A percentile compares a stretch with the other conserved stretches of the same genome.
These are phyloP conservation scores for Onychomys torridus DNA, from an alignment of 2,797 vertebrate genomes.

Conservation along the genomic window DNA sequence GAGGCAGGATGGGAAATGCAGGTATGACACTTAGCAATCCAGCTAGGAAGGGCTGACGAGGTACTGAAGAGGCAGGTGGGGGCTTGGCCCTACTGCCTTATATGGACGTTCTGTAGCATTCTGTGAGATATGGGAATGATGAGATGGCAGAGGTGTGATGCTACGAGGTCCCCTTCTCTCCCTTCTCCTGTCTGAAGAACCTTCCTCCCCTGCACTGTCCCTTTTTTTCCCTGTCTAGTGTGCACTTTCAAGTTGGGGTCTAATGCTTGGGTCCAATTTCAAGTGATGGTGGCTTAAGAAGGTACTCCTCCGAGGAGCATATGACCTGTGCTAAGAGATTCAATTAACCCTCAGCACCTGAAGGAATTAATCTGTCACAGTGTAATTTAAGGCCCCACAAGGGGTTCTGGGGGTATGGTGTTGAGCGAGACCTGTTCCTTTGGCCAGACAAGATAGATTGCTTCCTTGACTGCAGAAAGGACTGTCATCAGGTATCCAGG, in stretches of 20 bases:
- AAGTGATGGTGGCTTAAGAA: constrained; percentile 67
- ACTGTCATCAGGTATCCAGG: background rate
- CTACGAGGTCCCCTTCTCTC: background rate
- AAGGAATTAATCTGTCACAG: constrained; percentile 63
- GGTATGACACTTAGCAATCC: background rate
- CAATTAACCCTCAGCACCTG: constrained; percentile 65
- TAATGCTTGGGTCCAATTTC: constrained; percentile 19
- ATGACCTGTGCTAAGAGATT: constrained; percentile 70
- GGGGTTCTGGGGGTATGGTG: background rate
- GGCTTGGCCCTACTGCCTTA: background rate
- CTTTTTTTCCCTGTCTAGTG: background rate
- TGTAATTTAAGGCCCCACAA: constrained; percentile 59
- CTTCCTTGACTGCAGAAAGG: background rate
- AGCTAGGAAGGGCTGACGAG: background rate
- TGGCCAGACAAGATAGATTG: background rate
- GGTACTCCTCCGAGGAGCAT: constrained; percentile 34
- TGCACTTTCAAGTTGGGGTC: constrained; percentile 13
- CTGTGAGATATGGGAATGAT: background rate
- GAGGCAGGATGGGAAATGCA: background rate
- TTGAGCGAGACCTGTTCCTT: background rate
- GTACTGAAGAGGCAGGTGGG: background rate
- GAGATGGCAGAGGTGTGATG: background rate
- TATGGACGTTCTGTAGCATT: background rate
- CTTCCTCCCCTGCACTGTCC: background rate
- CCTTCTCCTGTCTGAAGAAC: background rate